A percentile compares a stretch with the other conserved stretches of the same genome.
Evolutionary conservation across 1,140 invertebrate species (phyloP).

Genomic region (Cydia fagiglandana): DNA sequence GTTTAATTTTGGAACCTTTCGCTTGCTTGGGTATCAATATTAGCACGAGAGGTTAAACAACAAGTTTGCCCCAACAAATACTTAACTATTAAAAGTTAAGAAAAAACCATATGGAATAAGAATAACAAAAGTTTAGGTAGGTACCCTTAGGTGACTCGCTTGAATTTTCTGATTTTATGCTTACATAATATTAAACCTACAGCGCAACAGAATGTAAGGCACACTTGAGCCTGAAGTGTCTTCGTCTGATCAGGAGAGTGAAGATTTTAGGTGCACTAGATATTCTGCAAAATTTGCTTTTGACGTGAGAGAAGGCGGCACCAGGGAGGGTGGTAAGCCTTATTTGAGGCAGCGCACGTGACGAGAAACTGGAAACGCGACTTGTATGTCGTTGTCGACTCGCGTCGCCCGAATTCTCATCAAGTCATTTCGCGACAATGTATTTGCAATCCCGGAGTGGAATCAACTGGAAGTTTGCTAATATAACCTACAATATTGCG

Average conservation of each 20-base stretch:
- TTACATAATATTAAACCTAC: too few species aligned
- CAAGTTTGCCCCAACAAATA: too few species aligned
- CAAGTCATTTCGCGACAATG: conserved; percentile 74
- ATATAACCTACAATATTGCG: conserved; percentile 31
- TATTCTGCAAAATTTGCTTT: conserved; percentile 71
- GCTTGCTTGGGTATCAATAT: too few species aligned
- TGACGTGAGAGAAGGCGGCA: conserved; percentile 61
- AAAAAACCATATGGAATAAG: too few species aligned
- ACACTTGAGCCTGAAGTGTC: conserved; percentile 15
- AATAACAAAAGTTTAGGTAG: too few species aligned
- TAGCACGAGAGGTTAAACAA: too few species aligned
- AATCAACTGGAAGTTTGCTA: conserved; percentile 54
- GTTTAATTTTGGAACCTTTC: too few species aligned
- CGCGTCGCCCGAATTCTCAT: conserved; percentile 72
- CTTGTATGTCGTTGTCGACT: conserved; percentile 69
- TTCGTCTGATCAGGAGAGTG: conserved; percentile 14
- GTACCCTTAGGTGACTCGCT: too few species aligned
- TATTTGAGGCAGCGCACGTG: conserved; percentile 75
- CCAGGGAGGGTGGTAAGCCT: conserved; percentile 68
- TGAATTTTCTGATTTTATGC: too few species aligned
- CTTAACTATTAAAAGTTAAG: too few species aligned
- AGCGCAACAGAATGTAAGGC: not conserved
- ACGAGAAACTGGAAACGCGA: conserved; percentile 72
- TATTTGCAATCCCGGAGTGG: conserved; percentile 71
- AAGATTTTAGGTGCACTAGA: conserved; percentile 55